A percentile compares a stretch with the other conserved stretches of the same genome.
These are phyloP conservation scores for Liolophura sinensis DNA, from an alignment of 1,140 invertebrate genomes.

Conservation along the genomic window DNA sequence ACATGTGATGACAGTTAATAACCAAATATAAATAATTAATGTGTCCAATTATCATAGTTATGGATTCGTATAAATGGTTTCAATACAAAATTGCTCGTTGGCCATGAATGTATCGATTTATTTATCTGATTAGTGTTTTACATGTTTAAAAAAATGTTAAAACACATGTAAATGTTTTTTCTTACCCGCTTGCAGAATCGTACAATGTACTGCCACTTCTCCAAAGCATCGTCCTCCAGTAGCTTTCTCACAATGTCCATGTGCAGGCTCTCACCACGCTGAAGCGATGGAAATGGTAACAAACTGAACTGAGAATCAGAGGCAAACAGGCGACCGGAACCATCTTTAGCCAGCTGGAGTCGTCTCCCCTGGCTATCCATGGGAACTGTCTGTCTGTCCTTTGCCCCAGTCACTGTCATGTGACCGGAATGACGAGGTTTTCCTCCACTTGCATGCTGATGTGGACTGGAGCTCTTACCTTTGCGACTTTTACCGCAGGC, in stretches of 20 bases:
- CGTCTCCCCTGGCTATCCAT: constrained; percentile 14
- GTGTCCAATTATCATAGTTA: too few species aligned
- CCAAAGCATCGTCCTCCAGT: constrained; percentile 80
- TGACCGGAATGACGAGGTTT: constrained; percentile 54
- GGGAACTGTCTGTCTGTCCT: not conserved
- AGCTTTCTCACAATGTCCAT: constrained; percentile 80
- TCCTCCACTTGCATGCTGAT: not conserved
- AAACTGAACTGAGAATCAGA: not conserved
- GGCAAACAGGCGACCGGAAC: not conserved
- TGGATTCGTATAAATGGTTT: too few species aligned
- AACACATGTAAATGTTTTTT: not conserved
- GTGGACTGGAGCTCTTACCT: not conserved
- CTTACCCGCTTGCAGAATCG: constrained; percentile 77
- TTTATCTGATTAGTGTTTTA: too few species aligned
- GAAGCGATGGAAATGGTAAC: constrained; percentile 40
- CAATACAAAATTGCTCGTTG: too few species aligned
- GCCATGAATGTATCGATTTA: too few species aligned
- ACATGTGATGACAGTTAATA: too few species aligned
- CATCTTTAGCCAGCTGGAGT: constrained; percentile 18
- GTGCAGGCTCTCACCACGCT: constrained; percentile 73
- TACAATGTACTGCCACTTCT: constrained; percentile 83
- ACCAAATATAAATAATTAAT: too few species aligned
- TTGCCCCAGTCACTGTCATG: constrained; percentile 8
- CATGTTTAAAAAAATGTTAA: too few species aligned
- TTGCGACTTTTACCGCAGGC: not conserved